Percentiles rank a stretch among this genome's conserved stretches.
These are phyloP conservation scores for Acipenser transmontanus DNA, from an alignment of 2,797 vertebrate genomes.

Conservation along the genomic window DNA sequence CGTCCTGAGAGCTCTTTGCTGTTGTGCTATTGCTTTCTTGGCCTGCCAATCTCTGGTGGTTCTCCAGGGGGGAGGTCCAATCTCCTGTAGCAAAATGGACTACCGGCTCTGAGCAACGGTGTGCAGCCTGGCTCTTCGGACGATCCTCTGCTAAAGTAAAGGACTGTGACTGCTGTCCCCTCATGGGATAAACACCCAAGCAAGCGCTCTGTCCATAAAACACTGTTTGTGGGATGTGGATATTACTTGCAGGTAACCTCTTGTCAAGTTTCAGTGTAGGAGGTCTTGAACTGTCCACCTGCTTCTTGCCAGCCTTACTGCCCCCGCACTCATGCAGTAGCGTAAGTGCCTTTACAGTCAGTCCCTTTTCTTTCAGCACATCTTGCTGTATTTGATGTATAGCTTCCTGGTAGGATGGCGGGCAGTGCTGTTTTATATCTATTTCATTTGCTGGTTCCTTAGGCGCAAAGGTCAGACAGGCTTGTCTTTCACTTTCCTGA, in stretches of 20 bases:
- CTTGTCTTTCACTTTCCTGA: slow-evolving; percentile 18
- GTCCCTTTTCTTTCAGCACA: slow-evolving; percentile 40
- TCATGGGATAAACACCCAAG: slow-evolving; percentile 41
- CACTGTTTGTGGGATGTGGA: slow-evolving; percentile 50
- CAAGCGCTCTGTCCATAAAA: slow-evolving; percentile 57
- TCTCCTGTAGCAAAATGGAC: slow-evolving; percentile 13
- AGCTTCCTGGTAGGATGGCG: slow-evolving; percentile 54
- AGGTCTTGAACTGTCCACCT: slow-evolving; percentile 16
- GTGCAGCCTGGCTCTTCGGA: slow-evolving; percentile 29
- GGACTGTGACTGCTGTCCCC: slow-evolving; percentile 49
- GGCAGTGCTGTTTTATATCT: slow-evolving; percentile 32
- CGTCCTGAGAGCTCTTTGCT: slow-evolving; percentile 30
- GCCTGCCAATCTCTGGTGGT: slow-evolving; percentile 31
- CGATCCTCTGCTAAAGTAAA: slow-evolving; percentile 26
- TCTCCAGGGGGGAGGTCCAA: slow-evolving; percentile 31
- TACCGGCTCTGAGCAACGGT: slow-evolving; percentile 45
- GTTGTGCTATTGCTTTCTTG: slow-evolving; percentile 20
- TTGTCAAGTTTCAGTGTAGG: slow-evolving; percentile 10
- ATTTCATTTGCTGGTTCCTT: not conserved
- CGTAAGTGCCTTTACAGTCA: slow-evolving; percentile 48
- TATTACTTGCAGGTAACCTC: slow-evolving; percentile 11
- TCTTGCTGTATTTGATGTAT: slow-evolving; percentile 43
- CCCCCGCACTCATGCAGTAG: slow-evolving; percentile 37
- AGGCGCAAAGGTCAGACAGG: not conserved
- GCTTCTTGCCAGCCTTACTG: slow-evolving; percentile 26